Evolutionary conservation across 2,113 vertebrate species (phyloP), one percentile per base, ranked within the genome.

Genomic region (Oreocharis arfaki): DNA sequence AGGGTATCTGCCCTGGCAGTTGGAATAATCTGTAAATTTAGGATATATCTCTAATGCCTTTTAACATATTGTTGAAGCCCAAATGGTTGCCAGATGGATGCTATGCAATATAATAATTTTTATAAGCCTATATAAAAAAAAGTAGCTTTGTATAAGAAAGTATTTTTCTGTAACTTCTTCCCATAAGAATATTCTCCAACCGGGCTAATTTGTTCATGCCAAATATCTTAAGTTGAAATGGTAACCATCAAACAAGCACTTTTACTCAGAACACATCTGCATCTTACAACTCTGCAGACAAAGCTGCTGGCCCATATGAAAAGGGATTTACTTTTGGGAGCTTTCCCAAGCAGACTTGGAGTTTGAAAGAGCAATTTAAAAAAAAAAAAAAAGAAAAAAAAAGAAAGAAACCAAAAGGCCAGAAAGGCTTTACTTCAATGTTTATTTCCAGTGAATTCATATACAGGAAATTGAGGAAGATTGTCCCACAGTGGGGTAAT

Each of bases 241-340:
- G 63, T 89, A 94, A 69, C 76, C 18, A 65, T 46, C 76, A 86
- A 81, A 74, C 50, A 81, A 89, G 20, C 2, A 4, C 23, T 91
- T 93, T 65, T 84, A 50, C 26, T 89, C 46, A 57, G 77, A 74
- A 42, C 64, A 91, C 80, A 91, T 91, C 87, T 95, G 93, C 69
- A 78, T 91, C 77, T 73, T 78, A 22, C 53, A 65, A 26, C 14
- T 35, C 68, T 91, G 60, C 55, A 89, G 50, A 78, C 16, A 23
- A 81, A 37, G 42, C 33, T 81, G 39, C 39, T 94, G 91, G 81
- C 68, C 89, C 5, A 2, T 47, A 44, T 70, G 89, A 50, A 67
- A 77, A 84, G 35, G 71, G 42, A 96, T 93, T 96, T 95, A 57
- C 39, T 96, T 42, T 56, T 91, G 84, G 59, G 82, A 53, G 17